phyloP scores from a whole-genome alignment of 2,888 invertebrate genomes.

The Agonopterix arenella region DNA sequence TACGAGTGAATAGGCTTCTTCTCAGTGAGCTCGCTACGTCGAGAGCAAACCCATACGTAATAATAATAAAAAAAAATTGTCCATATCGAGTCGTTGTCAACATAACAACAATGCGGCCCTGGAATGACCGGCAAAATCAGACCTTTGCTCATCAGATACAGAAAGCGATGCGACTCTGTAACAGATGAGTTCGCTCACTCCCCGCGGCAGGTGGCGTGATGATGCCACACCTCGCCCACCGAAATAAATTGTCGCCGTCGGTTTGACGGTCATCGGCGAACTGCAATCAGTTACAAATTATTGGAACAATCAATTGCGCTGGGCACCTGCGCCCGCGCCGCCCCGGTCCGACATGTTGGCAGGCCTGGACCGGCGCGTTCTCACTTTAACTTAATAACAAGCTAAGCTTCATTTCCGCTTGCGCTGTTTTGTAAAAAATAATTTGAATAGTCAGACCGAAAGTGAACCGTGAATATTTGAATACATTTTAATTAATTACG shows the following conservation, averaged over 20 bases:
- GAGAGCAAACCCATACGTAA: too few species aligned
- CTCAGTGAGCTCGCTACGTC: too few species aligned
- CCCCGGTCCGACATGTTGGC: conserved; percentile 3
- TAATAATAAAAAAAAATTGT: too few species aligned
- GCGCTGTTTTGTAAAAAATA: conserved; percentile 46
- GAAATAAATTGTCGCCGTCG: neutral
- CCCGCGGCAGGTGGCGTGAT: neutral
- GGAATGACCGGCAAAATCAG: too few species aligned
- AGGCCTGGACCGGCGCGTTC: conserved; percentile 14
- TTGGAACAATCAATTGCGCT: conserved; percentile 9
- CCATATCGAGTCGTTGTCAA: too few species aligned
- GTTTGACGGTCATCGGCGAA: neutral
- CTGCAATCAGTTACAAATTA: conserved; percentile 1
- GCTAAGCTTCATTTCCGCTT: conserved; percentile 49
- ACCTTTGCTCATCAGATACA: too few species aligned
- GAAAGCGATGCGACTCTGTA: too few species aligned
- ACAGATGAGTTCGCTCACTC: too few species aligned
- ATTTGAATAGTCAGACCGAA: conserved; percentile 51
- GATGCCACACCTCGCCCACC: neutral
- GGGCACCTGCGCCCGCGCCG: conserved; percentile 11
- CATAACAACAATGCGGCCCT: too few species aligned
- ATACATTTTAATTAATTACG: conserved; percentile 69
- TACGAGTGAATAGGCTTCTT: too few species aligned
- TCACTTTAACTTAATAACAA: conserved; percentile 17
- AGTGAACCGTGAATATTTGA: conserved; percentile 43